Conservation (phyloP, 30 jellyfish, hydroid and myxozoan species). For the Rhopilema esculentum region DNA sequence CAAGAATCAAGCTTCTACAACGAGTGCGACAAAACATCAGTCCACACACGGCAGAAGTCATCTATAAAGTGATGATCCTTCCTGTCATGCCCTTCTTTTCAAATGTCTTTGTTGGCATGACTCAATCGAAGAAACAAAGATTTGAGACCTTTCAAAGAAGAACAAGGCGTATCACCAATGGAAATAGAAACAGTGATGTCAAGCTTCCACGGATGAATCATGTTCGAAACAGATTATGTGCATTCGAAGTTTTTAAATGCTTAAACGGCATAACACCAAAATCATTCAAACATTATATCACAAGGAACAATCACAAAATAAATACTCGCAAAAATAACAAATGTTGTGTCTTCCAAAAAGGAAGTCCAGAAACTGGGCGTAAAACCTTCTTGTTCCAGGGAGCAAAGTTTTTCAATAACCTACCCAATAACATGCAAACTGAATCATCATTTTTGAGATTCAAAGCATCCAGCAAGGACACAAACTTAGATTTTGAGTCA, state of each 20-base stretch:
- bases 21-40: constrained; percentile 45
- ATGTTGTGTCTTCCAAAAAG: not conserved
- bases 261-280: constrained; percentile 32
- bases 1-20: constrained; percentile 57
- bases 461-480: constrained; percentile 21
- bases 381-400: constrained; percentile 2
- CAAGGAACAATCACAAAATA: constrained; percentile 2
- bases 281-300: constrained; percentile 29
- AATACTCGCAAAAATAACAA: constrained; percentile 3
- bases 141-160: constrained; percentile 13
- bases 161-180: constrained; percentile 10
- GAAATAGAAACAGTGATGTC: not conserved
- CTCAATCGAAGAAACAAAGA: constrained; percentile 38
- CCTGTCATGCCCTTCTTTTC: constrained; percentile 50
- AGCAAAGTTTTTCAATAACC: not conserved
- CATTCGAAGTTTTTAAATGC: constrained; percentile 4
- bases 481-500: not conserved
- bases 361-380: constrained; percentile 14
- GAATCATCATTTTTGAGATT: constrained; percentile 19
- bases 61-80: constrained; percentile 41
- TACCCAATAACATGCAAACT: not conserved
- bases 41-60: constrained; percentile 54
- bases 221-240: constrained; percentile 15
- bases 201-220: not conserved
- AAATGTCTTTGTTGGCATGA: constrained; percentile 39